Base-by-base conservation (phyloP, 2,113 vertebrate genomes). In the Nothoprocta pentlandii region DNA sequence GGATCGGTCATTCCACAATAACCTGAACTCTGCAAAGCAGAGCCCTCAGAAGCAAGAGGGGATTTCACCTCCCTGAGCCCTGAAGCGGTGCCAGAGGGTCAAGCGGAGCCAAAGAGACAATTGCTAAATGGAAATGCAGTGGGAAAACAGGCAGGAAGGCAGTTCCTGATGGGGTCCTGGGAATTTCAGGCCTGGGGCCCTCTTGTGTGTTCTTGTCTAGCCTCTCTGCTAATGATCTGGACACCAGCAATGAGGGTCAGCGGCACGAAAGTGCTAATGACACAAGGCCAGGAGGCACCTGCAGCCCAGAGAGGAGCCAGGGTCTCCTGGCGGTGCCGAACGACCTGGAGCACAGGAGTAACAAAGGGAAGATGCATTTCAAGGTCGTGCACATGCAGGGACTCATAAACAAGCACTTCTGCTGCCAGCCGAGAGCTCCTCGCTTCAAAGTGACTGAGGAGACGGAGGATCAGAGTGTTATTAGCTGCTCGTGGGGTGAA, bases 1-100 rank as follows among this genome's bases (percentile, higher is more conserved):
- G 61, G 23, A 3, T 44, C 0, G 0, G 19, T 34, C 10, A 34
- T 2, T 32, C 59, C 44, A 22, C 19, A 39, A 11, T 6, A 62
- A 49, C 13, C 3, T 39, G 36, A 39, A 39, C 36, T 39, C 36
- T 39, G 36, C 36, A 39, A 39, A 39, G 44, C 70, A 71, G n/a
- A 82, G 39, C 21, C 7, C 62, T 68, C 34, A 14, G 63, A 32
- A 53, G 58, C 4, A 77, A 68, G 68, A 66, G 71, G 10, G 7
- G 34, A 30, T 66, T 80, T 44, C 64, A 86, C 1, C 44, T 47
- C 53, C 2, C 59, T 8, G 49, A 92, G 68, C 49, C 16, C 62
- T 16, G 34, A 19, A 79, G 12, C 0, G 21, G 21, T n/a, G 62
- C 46, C 21, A 15, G 30, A 34, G 12, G 15, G 44, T 10, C 66